phyloP scores from a whole-genome alignment of 2,113 vertebrate genomes.

The Rhinolophus sinicus region DNA sequence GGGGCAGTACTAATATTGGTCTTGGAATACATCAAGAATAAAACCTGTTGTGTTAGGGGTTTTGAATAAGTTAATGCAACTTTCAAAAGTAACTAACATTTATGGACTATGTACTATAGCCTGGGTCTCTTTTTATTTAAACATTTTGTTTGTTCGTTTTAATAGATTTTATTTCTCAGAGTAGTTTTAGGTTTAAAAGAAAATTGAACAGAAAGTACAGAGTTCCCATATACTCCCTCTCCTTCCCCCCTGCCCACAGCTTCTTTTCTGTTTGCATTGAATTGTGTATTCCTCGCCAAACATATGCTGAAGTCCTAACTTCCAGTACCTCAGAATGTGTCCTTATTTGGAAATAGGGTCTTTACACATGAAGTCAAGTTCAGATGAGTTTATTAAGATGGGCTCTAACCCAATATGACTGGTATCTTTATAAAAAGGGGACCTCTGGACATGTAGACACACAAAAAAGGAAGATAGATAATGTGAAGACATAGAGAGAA shows the following conservation, averaged over 20 bases:
- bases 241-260: too few species aligned
- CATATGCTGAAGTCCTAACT: neutral
- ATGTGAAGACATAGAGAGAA: neutral
- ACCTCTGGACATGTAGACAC: neutral
- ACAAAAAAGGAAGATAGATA: neutral
- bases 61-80: neutral
- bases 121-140: neutral
- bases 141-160: neutral
- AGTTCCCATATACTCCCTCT: neutral
- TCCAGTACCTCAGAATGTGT: neutral
- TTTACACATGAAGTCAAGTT: neutral
- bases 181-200: neutral
- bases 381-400: neutral
- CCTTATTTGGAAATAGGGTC: neutral
- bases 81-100: neutral
- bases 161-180: conserved; percentile 19
- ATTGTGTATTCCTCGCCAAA: neutral
- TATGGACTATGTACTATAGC: neutral
- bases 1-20: neutral
- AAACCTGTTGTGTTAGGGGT: neutral
- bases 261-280: neutral
- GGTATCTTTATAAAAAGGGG: neutral
- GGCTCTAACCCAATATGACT: neutral
- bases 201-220: neutral
- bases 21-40: neutral